Conservation (phyloP, 2,888 invertebrate species). For the Rosalia funebris region DNA sequence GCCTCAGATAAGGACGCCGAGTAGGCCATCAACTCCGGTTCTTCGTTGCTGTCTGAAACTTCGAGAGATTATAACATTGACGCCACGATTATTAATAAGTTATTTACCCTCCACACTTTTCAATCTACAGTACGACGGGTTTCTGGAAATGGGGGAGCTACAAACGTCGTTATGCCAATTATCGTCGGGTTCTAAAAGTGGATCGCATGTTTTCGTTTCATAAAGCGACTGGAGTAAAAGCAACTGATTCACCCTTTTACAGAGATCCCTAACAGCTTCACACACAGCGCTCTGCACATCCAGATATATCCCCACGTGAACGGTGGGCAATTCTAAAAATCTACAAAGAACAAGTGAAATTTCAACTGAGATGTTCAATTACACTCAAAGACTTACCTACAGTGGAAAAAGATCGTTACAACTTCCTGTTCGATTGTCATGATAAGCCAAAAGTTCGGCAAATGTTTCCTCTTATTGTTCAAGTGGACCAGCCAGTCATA, state of each 20-base stretch:
- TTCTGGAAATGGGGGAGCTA: slow-evolving; percentile 52
- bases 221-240: slow-evolving; percentile 75
- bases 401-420: slow-evolving; percentile 75
- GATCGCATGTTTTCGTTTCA: slow-evolving; percentile 73
- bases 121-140: slow-evolving; percentile 54
- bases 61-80: too few species aligned
- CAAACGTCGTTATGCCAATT: slow-evolving; percentile 49
- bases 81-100: not conserved
- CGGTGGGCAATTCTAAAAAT: slow-evolving; percentile 67
- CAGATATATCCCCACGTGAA: slow-evolving; percentile 66
- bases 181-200: slow-evolving; percentile 73
- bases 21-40: slow-evolving; percentile 51
- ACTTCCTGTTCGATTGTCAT: slow-evolving; percentile 69
- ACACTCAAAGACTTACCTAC: slow-evolving; percentile 64
- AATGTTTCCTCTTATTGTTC: slow-evolving; percentile 65
- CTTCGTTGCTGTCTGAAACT: slow-evolving; percentile 56
- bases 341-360: slow-evolving; percentile 52
- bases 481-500: slow-evolving; percentile 68
- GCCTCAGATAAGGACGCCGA: slow-evolving; percentile 61
- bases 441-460: slow-evolving; percentile 79
- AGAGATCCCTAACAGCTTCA: slow-evolving; percentile 69
- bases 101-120: slow-evolving; percentile 60
- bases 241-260: slow-evolving; percentile 75
- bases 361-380: not conserved
- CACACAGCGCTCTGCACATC: slow-evolving; percentile 67